Conservation (phyloP, 92 coral and sea anemone genomes). For the Metridium senile region DNA sequence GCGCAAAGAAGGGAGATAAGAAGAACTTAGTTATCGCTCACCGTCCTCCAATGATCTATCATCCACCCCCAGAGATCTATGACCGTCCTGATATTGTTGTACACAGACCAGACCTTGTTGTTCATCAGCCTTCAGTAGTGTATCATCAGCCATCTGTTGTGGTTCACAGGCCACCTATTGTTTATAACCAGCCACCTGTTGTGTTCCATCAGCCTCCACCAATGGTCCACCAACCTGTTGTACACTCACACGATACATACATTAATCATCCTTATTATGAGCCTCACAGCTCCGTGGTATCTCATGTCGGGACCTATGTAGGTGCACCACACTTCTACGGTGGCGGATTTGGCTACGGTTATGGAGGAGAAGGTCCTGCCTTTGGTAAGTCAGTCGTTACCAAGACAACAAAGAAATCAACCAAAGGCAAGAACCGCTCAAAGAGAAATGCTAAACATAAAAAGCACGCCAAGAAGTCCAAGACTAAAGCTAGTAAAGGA, state of each 20-base stretch:
- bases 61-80: conserved; percentile 91
- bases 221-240: conserved; percentile 70
- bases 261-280: conserved; percentile 60
- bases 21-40: conserved; percentile 73
- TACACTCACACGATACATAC: conserved; percentile 77
- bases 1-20: conserved; percentile 41
- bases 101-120: conserved; percentile 84
- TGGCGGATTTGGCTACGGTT: conserved; percentile 65
- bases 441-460: conserved; percentile 15
- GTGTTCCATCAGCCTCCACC: conserved; percentile 93
- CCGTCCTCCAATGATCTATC: conserved; percentile 81
- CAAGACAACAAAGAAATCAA: conserved; percentile 28
- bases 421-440: conserved; percentile 2
- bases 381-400: conserved; percentile 61
- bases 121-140: conserved; percentile 82
- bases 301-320: conserved; percentile 58
- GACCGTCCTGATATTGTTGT: conserved; percentile 77
- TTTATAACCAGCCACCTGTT: conserved; percentile 81
- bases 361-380: conserved; percentile 25
- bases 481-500: conserved; percentile 26
- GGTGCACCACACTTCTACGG: conserved; percentile 78
- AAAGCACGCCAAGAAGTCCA: conserved; percentile 35
- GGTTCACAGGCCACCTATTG: conserved; percentile 82
- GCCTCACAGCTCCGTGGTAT: conserved; percentile 46
- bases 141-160: conserved; percentile 87